A percentile compares a stretch with the other conserved stretches of the same genome.
Conservation (phyloP, 2,888 invertebrate genomes). For the Chirona hameri region DNA sequence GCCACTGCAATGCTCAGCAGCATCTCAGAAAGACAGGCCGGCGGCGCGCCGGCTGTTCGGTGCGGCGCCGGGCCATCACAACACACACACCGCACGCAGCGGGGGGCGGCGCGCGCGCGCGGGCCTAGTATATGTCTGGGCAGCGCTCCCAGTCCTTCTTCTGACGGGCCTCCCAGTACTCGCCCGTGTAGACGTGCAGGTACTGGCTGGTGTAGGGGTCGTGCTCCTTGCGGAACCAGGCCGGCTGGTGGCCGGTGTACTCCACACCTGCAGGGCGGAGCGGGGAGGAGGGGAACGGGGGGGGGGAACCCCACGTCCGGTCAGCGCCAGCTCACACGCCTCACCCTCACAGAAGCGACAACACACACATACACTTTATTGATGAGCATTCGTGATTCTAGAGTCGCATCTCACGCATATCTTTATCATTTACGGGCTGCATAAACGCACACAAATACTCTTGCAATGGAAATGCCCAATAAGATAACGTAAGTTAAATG, state of each 20-base stretch:
- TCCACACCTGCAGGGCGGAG: constrained; percentile 59
- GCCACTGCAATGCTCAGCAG: background rate
- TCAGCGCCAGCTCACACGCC: too few relatives aligned
- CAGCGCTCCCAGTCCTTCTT: constrained; percentile 83
- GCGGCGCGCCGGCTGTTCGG: too few relatives aligned
- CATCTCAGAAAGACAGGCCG: background rate
- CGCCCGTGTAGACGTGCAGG: constrained; percentile 77
- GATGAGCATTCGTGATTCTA: too few relatives aligned
- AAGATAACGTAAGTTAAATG: too few relatives aligned
- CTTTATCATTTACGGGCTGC: too few relatives aligned
- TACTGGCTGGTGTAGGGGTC: constrained; percentile 61
- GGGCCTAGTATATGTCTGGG: constrained; percentile 73
- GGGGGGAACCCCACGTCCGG: too few relatives aligned
- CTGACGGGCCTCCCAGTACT: constrained; percentile 90
- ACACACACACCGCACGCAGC: background rate
- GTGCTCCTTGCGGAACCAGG: constrained; percentile 84
- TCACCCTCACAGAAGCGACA: too few relatives aligned
- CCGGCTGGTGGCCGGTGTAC: constrained; percentile 69
- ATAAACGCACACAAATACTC: too few relatives aligned
- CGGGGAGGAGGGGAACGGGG: too few relatives aligned
- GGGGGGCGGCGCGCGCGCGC: background rate
- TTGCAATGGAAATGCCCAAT: too few relatives aligned
- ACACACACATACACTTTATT: too few relatives aligned
- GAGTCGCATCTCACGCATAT: too few relatives aligned
- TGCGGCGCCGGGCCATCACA: background rate